A percentile compares a stretch with the other conserved stretches of the same genome.
Evolutionary conservation across 2,113 vertebrate genomes (phyloP).

Genomic region (Mirza zaza): DNA sequence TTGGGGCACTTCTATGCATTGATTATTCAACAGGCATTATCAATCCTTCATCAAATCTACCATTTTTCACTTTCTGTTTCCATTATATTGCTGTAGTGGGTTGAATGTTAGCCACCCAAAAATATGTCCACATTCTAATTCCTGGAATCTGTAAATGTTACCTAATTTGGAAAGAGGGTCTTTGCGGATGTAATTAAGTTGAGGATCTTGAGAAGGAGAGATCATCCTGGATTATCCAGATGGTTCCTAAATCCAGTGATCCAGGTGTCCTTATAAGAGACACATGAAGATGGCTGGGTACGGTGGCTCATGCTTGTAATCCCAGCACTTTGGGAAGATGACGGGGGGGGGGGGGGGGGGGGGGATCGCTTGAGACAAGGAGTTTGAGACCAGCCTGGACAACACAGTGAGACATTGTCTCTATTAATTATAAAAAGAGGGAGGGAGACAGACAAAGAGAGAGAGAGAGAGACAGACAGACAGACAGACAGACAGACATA

Average conservation of each 20-base stretch:
- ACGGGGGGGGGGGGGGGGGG: accelerated
- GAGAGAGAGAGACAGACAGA: too few species aligned
- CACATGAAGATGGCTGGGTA: too few species aligned
- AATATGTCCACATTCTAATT: neutral
- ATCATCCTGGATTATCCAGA: conserved; percentile 16
- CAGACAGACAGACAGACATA: too few species aligned
- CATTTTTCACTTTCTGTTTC: neutral
- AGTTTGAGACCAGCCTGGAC: too few species aligned
- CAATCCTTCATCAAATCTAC: neutral
- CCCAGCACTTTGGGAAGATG: too few species aligned
- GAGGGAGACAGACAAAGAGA: too few species aligned
- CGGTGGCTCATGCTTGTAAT: too few species aligned
- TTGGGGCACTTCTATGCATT: neutral
- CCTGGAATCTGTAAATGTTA: neutral
- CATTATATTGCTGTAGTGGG: neutral
- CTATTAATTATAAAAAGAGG: too few species aligned
- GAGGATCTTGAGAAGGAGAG: neutral
- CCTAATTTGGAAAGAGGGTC: neutral
- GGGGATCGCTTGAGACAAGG: too few species aligned
- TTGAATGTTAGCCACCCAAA: neutral
- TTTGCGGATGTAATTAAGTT: neutral
- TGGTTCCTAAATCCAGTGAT: neutral
- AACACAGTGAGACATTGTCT: too few species aligned
- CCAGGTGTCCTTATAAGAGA: neutral
- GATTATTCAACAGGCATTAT: neutral